Conservation (phyloP, 92 coral and sea anemone species). For the Zoanthus sansibaricus region DNA sequence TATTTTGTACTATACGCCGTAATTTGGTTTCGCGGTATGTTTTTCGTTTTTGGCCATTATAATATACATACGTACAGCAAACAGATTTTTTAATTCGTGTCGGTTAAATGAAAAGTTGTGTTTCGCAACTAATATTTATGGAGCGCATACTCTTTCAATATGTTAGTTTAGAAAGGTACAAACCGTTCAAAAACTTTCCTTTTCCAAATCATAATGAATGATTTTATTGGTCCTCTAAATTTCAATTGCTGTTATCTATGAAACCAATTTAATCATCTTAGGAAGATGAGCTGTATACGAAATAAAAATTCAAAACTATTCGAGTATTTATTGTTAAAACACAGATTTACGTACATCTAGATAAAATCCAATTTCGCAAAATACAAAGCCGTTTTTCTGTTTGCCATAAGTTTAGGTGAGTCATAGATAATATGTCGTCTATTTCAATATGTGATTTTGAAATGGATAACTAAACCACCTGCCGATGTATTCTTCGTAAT, state of each 20-base stretch:
- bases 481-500: neutral
- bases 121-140: neutral
- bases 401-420: neutral
- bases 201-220: neutral
- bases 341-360: neutral
- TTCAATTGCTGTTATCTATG: neutral
- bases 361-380: neutral
- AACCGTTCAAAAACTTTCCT: neutral
- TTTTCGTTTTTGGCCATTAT: neutral
- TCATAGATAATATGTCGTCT: neutral
- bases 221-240: neutral
- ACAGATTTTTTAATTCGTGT: neutral
- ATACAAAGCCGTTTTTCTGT: neutral
- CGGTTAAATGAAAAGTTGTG: neutral
- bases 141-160: neutral
- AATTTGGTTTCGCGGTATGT: neutral
- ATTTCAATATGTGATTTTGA: neutral
- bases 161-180: neutral
- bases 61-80: neutral
- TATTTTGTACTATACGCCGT: neutral
- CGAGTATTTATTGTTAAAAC: neutral
- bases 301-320: neutral
- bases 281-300: neutral
- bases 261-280: neutral
- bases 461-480: neutral